phyloP scores from a whole-genome alignment of 2,113 vertebrate species.

The Mobula birostris region DNA sequence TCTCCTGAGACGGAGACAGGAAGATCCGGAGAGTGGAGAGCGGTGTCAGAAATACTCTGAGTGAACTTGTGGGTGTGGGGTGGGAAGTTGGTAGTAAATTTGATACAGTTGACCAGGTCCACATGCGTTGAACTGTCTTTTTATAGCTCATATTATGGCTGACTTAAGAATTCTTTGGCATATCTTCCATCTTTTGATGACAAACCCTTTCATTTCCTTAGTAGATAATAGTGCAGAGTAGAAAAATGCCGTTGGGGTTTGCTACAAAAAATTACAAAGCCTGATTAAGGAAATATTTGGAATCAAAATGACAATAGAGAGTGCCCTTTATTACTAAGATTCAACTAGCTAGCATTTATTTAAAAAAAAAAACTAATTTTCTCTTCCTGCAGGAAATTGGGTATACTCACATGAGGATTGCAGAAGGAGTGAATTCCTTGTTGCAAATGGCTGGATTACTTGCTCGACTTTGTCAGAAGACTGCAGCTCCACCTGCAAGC shows the following conservation, averaged over 20 bases:
- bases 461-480: slow-evolving; percentile 83
- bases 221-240: background rate
- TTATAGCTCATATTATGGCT: background rate
- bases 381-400: slow-evolving; percentile 77
- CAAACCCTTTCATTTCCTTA: background rate
- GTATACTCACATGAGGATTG: slow-evolving; percentile 85
- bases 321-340: background rate
- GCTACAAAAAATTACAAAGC: background rate
- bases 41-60: too few relatives aligned
- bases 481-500: slow-evolving; percentile 62
- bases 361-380: background rate
- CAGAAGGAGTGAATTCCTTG: slow-evolving; percentile 87
- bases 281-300: background rate
- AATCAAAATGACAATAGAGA: background rate
- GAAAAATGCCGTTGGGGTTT: background rate
- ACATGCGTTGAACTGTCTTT: too few relatives aligned
- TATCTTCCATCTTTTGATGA: background rate
- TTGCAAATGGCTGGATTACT: slow-evolving; percentile 89
- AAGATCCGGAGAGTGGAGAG: too few relatives aligned
- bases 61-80: too few relatives aligned
- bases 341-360: background rate
- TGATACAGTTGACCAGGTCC: too few relatives aligned
- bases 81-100: too few relatives aligned
- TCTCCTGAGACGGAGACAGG: too few relatives aligned
- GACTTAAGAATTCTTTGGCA: background rate